Evolutionary conservation across 2,797 vertebrate species (phyloP), one percentile per base, ranked within the genome.

Genomic region (Microchirus variegatus): DNA sequence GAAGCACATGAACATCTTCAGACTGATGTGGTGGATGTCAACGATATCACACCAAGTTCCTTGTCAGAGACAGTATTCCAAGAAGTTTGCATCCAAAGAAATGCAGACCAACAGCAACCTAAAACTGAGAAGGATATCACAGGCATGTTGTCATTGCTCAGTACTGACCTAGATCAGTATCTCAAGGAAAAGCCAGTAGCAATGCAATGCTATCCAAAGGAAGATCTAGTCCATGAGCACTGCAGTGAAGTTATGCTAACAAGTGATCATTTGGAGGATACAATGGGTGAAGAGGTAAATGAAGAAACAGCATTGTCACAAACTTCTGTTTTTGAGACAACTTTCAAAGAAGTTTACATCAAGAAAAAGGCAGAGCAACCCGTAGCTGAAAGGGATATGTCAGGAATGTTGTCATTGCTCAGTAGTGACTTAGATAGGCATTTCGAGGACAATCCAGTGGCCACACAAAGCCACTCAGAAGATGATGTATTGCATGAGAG

Each of bases 401-500:
- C 77, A 37, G 75, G 78, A 1, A 83, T 87, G 77, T 14, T 78
- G 26, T 67, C 80, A 54, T 47, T 75, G 13, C 77, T 87, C 8
- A 78, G 37, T 44, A 46, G 3, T 67, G 83, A 84, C 40, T 65
- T 87, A 8, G 73, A 81, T 22, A 54, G 76, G 5, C 41, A 67
- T 61, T 7, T 83, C 0, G 47, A 63, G 17, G 14, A 86, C 58
- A 59, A 19, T 14, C 61, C 77, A 35, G 35, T 22, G n/a, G 19
- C 10, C 11, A 46, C 15, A 35, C 17, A 46, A 52, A 14, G 1
- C 11, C 22, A 42, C 0, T 13, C 18, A 49, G 49, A 59, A 17
- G 47, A 73, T 8, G 41, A 73, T 1, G 10, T 55, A 9, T 41
- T 82, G 12, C 40, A 54, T 43, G 80, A 89, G 43, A 76, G 5